Evolutionary conservation across 2,888 invertebrate species (phyloP).

Genomic region (Acanthosepion esculentum): DNA sequence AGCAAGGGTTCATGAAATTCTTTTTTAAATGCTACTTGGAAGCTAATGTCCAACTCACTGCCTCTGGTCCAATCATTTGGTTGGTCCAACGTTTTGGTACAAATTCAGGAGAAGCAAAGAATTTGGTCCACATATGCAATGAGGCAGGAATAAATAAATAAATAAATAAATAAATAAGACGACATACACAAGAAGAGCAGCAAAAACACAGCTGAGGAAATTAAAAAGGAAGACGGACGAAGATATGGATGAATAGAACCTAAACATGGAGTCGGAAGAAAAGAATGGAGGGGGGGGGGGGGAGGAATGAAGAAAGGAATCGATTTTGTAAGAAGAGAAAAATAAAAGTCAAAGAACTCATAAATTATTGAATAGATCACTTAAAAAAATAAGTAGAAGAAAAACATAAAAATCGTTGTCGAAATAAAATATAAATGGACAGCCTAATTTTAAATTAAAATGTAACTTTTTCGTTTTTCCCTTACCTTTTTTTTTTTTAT

Average conservation of each 20-base stretch:
- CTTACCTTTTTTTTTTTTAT: no score
- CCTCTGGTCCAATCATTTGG: not conserved
- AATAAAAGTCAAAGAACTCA: no score
- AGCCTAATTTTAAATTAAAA: no score
- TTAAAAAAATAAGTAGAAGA: no score
- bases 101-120: not conserved
- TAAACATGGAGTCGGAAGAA: no score
- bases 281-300: not conserved
- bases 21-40: not conserved
- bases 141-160: not conserved
- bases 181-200: not conserved
- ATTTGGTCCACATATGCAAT: not conserved
- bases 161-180: no score
- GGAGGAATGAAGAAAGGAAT: not conserved
- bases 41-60: not conserved
- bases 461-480: no score
- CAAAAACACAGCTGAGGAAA: not conserved
- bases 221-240: not conserved
- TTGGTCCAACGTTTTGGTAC: not conserved
- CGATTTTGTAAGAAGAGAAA: no score
- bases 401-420: no score
- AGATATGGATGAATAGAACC: not conserved
- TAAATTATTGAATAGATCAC: no score
- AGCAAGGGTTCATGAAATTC: not conserved
- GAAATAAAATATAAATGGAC: no score